These are phyloP conservation scores for Baronia brevicornis DNA, from an alignment of 2,888 invertebrate genomes.

Conservation along the genomic window DNA sequence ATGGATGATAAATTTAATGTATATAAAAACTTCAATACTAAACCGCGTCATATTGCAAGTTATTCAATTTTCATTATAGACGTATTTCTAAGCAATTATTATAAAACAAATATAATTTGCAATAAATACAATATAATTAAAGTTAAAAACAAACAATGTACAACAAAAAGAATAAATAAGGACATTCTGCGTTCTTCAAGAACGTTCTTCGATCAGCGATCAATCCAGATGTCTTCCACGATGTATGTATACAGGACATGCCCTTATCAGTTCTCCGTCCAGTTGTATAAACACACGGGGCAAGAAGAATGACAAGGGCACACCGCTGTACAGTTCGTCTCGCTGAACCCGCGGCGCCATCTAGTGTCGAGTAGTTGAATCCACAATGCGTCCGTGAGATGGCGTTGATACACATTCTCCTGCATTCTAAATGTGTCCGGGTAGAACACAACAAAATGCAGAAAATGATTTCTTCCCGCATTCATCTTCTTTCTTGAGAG, in stretches of 20 bases:
- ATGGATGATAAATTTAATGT: no score
- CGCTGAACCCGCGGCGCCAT: constrained; percentile 25
- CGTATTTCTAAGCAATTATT: no score
- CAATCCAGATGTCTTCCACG: constrained; percentile 22
- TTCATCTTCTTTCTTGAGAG: no score
- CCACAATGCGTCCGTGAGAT: not conserved
- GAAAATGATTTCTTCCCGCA: constrained; percentile 19
- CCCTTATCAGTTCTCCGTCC: constrained; percentile 99
- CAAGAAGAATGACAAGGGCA: constrained; percentile 97
- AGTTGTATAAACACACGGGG: constrained; percentile 89
- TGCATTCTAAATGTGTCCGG: constrained; percentile 38
- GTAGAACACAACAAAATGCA: constrained; percentile 37
- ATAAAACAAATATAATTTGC: no score
- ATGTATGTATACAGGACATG: constrained; percentile 75
- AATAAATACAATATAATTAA: no score
- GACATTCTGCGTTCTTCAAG: no score
- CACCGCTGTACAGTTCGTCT: constrained; percentile 43
- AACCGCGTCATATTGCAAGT: no score
- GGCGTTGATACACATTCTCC: constrained; percentile 20
- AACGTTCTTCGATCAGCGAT: no score
- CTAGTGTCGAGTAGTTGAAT: constrained; percentile 30
- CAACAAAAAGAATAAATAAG: not conserved
- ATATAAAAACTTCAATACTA: no score
- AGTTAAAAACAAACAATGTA: not conserved
- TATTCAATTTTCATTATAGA: no score